Evolutionary conservation across 1,140 invertebrate genomes (phyloP).

Genomic region (Brachystomella parvula): DNA sequence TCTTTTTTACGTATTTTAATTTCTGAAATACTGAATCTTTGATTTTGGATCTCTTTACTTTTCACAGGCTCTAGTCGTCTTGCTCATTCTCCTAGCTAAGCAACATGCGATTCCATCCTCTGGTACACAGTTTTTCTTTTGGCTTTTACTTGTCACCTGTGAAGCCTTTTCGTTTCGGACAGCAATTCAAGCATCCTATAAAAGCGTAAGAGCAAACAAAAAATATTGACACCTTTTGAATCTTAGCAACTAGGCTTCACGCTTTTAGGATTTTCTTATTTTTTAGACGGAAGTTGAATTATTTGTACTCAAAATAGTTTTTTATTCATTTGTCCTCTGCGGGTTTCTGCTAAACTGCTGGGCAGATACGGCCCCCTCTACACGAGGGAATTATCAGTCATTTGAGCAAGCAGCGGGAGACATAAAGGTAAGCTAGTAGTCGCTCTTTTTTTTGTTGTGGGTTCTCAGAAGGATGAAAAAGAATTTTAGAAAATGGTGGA

Average conservation of each 20-base stretch:
- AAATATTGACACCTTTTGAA: background rate
- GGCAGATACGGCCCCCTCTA: slow-evolving; percentile 64
- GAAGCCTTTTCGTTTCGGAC: slow-evolving; percentile 63
- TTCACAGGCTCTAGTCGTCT: slow-evolving; percentile 54
- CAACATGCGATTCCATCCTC: slow-evolving; percentile 78
- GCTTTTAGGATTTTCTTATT: background rate
- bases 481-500: background rate
- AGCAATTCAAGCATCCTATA: slow-evolving; percentile 38
- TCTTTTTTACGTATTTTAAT: background rate
- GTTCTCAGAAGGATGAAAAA: background rate
- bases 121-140: slow-evolving; percentile 79
- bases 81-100: slow-evolving; percentile 65
- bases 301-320: slow-evolving; percentile 52
- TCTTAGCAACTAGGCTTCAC: background rate
- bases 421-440: background rate
- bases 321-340: slow-evolving; percentile 61
- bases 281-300: background rate
- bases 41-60: slow-evolving; percentile 16
- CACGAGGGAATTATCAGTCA: slow-evolving; percentile 37
- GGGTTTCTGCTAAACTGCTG: slow-evolving; percentile 75
- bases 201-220: background rate
- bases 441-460: background rate
- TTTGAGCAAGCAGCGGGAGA: background rate
- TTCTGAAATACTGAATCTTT: slow-evolving; percentile 43
- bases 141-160: slow-evolving; percentile 63